Percentiles rank a stretch among this genome's conserved stretches.
These are phyloP conservation scores for Harlomillsia oculata DNA, from an alignment of 1,140 invertebrate species.

Conservation along the genomic window DNA sequence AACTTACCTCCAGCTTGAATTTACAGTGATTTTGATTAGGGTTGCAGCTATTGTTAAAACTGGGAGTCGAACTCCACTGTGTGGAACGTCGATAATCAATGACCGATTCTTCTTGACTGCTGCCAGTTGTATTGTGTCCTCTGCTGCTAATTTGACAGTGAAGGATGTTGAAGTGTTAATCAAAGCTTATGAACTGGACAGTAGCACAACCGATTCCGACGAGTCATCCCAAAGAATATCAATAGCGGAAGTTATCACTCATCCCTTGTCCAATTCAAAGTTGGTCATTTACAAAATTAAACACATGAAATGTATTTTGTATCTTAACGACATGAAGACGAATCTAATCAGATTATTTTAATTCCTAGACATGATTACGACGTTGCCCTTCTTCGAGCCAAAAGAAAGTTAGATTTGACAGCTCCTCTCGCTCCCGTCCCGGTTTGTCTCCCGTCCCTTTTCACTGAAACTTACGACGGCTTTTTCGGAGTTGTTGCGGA, in stretches of 20 bases:
- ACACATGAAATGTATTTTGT: constrained; percentile 11
- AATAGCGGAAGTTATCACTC: constrained; percentile 4
- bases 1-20: no score
- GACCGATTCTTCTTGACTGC: neutral
- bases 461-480: no score
- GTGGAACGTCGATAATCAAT: constrained; percentile 13
- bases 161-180: no score
- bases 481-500: no score
- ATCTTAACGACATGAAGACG: no score
- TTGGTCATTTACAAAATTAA: no score
- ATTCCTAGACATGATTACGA: constrained; percentile 16
- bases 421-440: constrained; percentile 2
- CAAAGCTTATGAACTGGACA: neutral
- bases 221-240: no score
- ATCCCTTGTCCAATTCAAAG: no score
- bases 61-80: constrained; percentile 11
- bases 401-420: constrained; percentile 3
- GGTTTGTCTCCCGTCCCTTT: constrained; percentile 15
- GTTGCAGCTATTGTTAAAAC: constrained; percentile 12
- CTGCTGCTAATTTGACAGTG: no score
- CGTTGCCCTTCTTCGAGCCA: constrained; percentile 10
- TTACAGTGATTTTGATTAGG: no score
- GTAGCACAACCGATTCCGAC: neutral
- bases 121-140: no score
- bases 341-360: neutral